These are phyloP conservation scores for Nephrotoma appendiculata DNA, from an alignment of 2,888 invertebrate genomes.

Conservation along the genomic window DNA sequence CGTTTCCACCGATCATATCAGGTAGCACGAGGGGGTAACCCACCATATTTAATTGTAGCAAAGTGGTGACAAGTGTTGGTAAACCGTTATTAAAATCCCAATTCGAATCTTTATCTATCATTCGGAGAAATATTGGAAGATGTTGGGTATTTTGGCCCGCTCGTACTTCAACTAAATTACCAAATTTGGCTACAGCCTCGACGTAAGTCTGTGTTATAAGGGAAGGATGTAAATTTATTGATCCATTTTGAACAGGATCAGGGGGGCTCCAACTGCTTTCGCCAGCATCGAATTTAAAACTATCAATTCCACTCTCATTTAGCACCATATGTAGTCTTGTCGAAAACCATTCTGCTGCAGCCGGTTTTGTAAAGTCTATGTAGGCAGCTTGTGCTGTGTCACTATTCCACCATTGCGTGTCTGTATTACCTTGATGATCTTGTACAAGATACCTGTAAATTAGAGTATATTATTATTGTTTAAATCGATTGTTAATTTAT, in stretches of 20 bases:
- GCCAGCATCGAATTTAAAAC: constrained; percentile 69
- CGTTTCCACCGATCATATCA: constrained; percentile 60
- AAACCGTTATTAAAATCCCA: constrained; percentile 53
- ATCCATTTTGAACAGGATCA: constrained; percentile 40
- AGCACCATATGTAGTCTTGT: constrained; percentile 35
- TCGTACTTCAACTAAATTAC: constrained; percentile 48
- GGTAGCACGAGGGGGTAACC: constrained; percentile 53
- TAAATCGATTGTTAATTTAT: not conserved
- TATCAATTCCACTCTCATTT: constrained; percentile 47
- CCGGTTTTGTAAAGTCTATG: constrained; percentile 53
- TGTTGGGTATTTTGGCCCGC: constrained; percentile 48
- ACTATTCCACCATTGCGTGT: constrained; percentile 35
- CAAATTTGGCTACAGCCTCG: constrained; percentile 37
- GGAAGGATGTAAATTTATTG: constrained; percentile 30
- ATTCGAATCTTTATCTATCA: constrained; percentile 56
- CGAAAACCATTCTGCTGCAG: constrained; percentile 41
- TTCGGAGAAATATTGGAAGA: constrained; percentile 50
- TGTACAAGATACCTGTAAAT: constrained; percentile 28
- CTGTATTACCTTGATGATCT: constrained; percentile 29
- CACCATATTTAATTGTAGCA: constrained; percentile 32
- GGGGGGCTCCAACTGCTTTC: constrained; percentile 48
- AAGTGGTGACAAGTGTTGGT: constrained; percentile 46
- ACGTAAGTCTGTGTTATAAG: constrained; percentile 38
- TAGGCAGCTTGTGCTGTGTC: constrained; percentile 34
- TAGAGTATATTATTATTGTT: not conserved